Percentiles rank a stretch among this genome's conserved stretches.
These are phyloP conservation scores for Zosterops japonicus DNA, from an alignment of 2,113 vertebrate species.

Conservation along the genomic window DNA sequence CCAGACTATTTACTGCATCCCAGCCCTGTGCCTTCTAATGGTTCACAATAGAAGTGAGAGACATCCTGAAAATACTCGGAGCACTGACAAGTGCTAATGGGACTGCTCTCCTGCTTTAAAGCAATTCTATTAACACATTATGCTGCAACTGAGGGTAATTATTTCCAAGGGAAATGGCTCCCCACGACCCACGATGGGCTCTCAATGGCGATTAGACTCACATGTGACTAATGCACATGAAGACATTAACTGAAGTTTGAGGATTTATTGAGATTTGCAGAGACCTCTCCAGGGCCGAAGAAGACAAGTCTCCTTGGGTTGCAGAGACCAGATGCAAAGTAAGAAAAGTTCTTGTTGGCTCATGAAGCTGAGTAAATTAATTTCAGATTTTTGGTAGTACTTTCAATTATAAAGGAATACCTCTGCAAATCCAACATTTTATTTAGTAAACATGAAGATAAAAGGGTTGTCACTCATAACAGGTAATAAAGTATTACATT, in stretches of 20 bases:
- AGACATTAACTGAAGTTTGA: slow-evolving; percentile 42
- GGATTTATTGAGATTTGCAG: slow-evolving; percentile 41
- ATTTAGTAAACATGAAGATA: neutral
- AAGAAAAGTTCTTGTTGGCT: neutral
- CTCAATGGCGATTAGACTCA: slow-evolving; percentile 50
- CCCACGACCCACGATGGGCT: slow-evolving; percentile 27
- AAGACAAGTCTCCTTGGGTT: neutral
- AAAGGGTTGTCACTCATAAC: neutral
- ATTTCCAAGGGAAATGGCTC: slow-evolving; percentile 53
- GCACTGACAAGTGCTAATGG: slow-evolving; percentile 46
- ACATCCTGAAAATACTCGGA: neutral
- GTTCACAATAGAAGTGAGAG: neutral
- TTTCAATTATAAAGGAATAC: neutral
- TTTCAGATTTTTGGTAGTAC: neutral
- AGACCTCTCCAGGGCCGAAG: neutral
- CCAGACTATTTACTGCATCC: slow-evolving; percentile 11
- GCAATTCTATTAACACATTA: slow-evolving; percentile 56
- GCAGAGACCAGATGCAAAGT: neutral
- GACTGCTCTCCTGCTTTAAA: slow-evolving; percentile 37
- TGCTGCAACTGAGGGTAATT: slow-evolving; percentile 58
- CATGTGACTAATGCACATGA: slow-evolving; percentile 27
- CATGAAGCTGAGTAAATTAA: neutral
- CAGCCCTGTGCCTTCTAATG: neutral
- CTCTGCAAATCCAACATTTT: neutral
- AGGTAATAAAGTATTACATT: neutral